Evolutionary conservation across 1,140 invertebrate genomes (phyloP).

Genomic region (Euwallacea fornicatus): DNA sequence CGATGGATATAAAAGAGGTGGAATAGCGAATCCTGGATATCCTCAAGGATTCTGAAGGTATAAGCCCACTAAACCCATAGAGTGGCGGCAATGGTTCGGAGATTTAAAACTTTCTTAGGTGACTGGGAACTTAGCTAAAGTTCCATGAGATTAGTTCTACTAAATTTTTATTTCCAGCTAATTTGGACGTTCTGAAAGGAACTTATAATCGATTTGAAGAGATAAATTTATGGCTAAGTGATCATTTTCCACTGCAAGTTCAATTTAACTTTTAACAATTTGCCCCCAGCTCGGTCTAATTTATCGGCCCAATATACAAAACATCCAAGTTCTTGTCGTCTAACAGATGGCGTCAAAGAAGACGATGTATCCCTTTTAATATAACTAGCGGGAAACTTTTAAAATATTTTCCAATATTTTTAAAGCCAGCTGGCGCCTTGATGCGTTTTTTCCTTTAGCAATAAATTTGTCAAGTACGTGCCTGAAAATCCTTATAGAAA

Average conservation of each 20-base stretch:
- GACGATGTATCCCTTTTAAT: slow-evolving; percentile 35
- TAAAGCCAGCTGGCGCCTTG: slow-evolving; percentile 31
- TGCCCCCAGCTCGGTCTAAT: background rate
- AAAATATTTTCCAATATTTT: slow-evolving; percentile 39
- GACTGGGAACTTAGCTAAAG: background rate
- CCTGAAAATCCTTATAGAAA: slow-evolving; percentile 36
- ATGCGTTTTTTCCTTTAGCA: slow-evolving; percentile 28
- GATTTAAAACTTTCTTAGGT: slow-evolving; percentile 17
- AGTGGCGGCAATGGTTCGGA: slow-evolving; percentile 21
- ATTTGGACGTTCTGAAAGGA: too few species aligned
- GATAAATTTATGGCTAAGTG: too few species aligned
- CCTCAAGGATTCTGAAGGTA: slow-evolving; percentile 27
- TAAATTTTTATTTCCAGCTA: too few species aligned
- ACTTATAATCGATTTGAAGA: too few species aligned
- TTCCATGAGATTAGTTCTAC: too few species aligned
- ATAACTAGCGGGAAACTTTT: slow-evolving; percentile 35
- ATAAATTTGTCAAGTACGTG: slow-evolving; percentile 39
- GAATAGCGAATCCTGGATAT: slow-evolving; percentile 27
- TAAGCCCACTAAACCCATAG: slow-evolving; percentile 31
- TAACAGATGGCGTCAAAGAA: slow-evolving; percentile 33
- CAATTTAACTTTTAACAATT: too few species aligned
- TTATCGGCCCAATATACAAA: slow-evolving; percentile 29
- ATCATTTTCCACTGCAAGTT: too few species aligned
- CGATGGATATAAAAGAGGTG: slow-evolving; percentile 31
- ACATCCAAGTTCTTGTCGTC: slow-evolving; percentile 19